Conservation (phyloP, 2,113 vertebrate species). For the Pandion haliaetus region DNA sequence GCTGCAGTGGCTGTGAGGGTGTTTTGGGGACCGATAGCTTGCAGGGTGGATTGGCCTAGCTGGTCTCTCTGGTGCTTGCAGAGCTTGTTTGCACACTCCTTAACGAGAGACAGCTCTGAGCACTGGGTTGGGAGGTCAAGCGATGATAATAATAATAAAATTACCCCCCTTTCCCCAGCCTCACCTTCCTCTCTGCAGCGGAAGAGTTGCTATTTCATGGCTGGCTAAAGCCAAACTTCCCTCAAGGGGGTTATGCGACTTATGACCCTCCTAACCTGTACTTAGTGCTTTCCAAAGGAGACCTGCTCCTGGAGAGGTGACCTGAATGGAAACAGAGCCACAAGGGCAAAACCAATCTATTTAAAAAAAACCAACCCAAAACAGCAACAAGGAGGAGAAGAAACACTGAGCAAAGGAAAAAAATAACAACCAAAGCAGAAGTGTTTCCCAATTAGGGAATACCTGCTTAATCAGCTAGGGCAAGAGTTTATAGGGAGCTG, state of each 20-base stretch:
- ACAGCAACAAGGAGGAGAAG: not conserved
- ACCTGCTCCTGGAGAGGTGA: constrained; percentile 72
- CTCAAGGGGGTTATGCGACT: constrained; percentile 83
- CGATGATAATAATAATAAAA: constrained; percentile 29
- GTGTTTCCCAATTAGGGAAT: not conserved
- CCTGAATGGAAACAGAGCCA: constrained; percentile 61
- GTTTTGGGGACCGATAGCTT: not conserved
- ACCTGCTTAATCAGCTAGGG: not conserved
- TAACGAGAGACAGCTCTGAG: not conserved
- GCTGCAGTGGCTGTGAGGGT: rapidly evolving
- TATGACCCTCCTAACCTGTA: constrained; percentile 85
- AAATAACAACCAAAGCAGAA: not conserved
- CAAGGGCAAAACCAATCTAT: constrained; percentile 31
- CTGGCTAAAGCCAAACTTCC: constrained; percentile 78
- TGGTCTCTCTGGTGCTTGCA: not conserved
- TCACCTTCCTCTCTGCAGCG: constrained; percentile 35
- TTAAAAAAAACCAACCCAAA: not conserved
- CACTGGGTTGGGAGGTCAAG: not conserved
- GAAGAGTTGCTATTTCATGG: constrained; percentile 79
- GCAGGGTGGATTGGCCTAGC: rapidly evolving
- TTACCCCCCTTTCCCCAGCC: not conserved
- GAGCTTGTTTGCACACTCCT: not conserved
- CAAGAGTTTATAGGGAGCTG: not conserved
- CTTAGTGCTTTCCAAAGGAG: constrained; percentile 85
- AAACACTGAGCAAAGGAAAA: not conserved